These are phyloP conservation scores for Rhinoptilus africanus DNA, from an alignment of 2,113 vertebrate species.

Conservation along the genomic window DNA sequence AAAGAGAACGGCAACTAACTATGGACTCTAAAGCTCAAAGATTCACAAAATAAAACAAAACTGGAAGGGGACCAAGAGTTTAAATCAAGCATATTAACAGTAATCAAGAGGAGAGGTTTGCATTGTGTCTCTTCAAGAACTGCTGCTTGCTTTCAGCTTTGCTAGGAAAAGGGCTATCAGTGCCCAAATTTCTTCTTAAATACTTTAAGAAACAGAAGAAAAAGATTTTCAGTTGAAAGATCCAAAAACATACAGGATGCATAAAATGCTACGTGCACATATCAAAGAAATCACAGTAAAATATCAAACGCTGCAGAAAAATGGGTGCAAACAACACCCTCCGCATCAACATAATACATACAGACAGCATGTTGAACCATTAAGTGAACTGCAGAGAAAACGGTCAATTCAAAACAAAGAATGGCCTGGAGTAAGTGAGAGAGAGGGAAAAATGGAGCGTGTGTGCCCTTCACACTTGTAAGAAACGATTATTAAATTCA, in stretches of 20 bases:
- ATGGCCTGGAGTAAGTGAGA: neutral
- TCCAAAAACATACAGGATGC: rapidly evolving
- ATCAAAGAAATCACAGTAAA: neutral
- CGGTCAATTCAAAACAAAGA: neutral
- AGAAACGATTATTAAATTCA: neutral
- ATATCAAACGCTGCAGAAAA: neutral
- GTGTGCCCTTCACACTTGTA: neutral
- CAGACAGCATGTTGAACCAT: neutral
- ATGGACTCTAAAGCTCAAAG: neutral
- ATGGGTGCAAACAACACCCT: neutral
- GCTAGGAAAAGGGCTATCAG: neutral
- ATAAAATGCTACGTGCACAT: neutral
- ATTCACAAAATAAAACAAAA: neutral
- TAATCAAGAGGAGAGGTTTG: neutral
- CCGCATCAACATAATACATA: rapidly evolving
- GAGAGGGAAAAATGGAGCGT: neutral
- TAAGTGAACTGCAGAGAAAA: neutral
- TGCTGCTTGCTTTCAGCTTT: neutral
- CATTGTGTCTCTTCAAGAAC: neutral
- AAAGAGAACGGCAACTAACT: neutral
- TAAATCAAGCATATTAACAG: neutral
- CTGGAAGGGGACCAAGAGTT: neutral
- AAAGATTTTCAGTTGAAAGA: neutral
- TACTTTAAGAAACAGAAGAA: neutral
- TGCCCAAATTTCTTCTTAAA: neutral